Evolutionary conservation across 2,888 invertebrate genomes (phyloP).

Genomic region (Parascotia fuliginaria): DNA sequence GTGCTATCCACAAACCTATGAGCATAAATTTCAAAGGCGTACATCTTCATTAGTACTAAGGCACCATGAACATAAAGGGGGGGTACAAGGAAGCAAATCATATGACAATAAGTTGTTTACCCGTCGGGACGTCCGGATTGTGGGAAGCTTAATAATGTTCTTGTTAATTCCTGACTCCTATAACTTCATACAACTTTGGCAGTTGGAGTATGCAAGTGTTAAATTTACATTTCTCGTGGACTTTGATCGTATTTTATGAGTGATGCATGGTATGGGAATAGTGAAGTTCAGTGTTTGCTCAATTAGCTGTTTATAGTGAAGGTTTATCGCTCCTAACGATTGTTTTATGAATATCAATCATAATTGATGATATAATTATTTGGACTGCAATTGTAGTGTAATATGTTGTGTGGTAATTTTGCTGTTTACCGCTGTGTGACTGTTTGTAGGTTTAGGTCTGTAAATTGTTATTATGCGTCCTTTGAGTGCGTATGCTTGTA

Average conservation of each 20-base stretch:
- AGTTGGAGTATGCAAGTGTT: conserved; percentile 29
- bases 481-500: too few relatives aligned
- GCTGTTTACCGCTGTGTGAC: too few relatives aligned
- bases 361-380: too few relatives aligned
- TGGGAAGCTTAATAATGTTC: conserved; percentile 36
- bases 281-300: too few relatives aligned
- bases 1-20: too few relatives aligned
- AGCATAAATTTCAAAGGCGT: not conserved
- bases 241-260: conserved; percentile 28
- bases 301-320: too few relatives aligned
- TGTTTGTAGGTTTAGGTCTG: too few relatives aligned
- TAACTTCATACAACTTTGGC: conserved; percentile 35
- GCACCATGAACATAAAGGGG: conserved; percentile 21
- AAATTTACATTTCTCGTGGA: conserved; percentile 39
- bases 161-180: conserved; percentile 40
- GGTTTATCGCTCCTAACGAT: too few relatives aligned
- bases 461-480: too few relatives aligned
- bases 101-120: conserved; percentile 34
- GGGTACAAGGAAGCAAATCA: conserved; percentile 35
- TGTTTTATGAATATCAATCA: too few relatives aligned
- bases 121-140: conserved; percentile 32
- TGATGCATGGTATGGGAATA: not conserved
- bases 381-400: too few relatives aligned
- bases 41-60: conserved; percentile 17
- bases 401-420: too few relatives aligned